Evolutionary conservation across 2,797 vertebrate species (phyloP).

Genomic region (Poecilia velifera): DNA sequence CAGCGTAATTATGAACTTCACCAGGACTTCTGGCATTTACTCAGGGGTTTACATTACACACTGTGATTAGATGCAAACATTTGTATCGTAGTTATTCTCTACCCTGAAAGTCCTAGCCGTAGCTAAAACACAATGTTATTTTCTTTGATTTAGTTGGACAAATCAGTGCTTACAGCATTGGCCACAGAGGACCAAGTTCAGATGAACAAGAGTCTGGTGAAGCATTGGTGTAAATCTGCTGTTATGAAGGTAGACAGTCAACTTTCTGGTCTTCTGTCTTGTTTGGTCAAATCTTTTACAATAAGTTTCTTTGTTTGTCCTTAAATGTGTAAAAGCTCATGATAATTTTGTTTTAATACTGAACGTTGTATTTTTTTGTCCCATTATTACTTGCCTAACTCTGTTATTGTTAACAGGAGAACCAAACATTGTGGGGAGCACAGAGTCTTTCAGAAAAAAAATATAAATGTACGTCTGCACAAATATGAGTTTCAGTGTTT

Average conservation of each 20-base stretch:
- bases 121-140: neutral
- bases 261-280: neutral
- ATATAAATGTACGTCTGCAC: constrained; percentile 46
- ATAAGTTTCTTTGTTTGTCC: neutral
- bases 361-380: neutral
- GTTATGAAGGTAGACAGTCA: neutral
- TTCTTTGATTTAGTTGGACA: constrained; percentile 41
- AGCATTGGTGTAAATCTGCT: constrained; percentile 45
- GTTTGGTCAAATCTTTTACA: neutral
- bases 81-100: neutral
- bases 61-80: neutral
- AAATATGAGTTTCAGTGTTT: neutral
- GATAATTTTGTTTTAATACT: neutral
- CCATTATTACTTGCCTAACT: constrained; percentile 7
- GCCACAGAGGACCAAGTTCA: constrained; percentile 43
- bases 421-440: constrained; percentile 35
- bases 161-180: constrained; percentile 41
- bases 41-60: neutral
- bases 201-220: constrained; percentile 58
- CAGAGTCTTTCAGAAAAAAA: constrained; percentile 45
- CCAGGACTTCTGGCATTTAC: neutral
- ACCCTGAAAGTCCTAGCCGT: neutral
- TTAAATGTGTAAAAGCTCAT: neutral
- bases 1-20: neutral
- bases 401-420: constrained; percentile 46